Conservation (phyloP, 2,888 invertebrate species). For the Latrodectus hesperus region DNA sequence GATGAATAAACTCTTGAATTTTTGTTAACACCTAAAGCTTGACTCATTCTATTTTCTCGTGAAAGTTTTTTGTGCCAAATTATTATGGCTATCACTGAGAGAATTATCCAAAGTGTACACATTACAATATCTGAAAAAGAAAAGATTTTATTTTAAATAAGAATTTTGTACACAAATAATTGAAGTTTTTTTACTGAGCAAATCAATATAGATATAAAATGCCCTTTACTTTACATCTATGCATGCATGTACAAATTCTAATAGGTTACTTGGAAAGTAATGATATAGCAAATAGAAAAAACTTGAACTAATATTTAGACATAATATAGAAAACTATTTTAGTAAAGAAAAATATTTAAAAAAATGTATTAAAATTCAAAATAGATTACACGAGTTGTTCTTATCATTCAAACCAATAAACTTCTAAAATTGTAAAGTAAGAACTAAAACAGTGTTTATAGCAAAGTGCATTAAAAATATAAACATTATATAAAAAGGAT, state of each 20-base stretch:
- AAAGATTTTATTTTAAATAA: neutral
- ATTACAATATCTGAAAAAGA: conserved; percentile 22
- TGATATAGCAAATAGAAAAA: neutral
- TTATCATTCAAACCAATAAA: no score
- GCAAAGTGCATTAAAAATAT: no score
- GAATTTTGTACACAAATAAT: neutral
- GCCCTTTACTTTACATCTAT: no score
- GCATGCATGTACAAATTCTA: neutral
- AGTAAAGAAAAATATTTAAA: no score
- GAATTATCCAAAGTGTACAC: conserved; percentile 19
- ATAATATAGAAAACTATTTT: neutral
- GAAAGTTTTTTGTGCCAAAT: conserved; percentile 24
- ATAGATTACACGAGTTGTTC: no score
- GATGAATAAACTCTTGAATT: neutral
- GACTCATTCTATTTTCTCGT: neutral
- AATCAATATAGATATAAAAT: neutral
- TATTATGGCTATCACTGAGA: conserved; percentile 22
- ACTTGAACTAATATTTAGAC: neutral
- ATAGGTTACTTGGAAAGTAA: neutral
- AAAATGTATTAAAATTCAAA: no score
- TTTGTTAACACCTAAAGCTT: conserved; percentile 3
- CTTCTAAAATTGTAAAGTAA: no score
- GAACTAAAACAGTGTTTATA: no score
- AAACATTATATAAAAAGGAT: no score
- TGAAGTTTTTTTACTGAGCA: neutral